These are phyloP conservation scores for Lepeophtheirus salmonis DNA, from an alignment of 1,140 invertebrate genomes.

Conservation along the genomic window DNA sequence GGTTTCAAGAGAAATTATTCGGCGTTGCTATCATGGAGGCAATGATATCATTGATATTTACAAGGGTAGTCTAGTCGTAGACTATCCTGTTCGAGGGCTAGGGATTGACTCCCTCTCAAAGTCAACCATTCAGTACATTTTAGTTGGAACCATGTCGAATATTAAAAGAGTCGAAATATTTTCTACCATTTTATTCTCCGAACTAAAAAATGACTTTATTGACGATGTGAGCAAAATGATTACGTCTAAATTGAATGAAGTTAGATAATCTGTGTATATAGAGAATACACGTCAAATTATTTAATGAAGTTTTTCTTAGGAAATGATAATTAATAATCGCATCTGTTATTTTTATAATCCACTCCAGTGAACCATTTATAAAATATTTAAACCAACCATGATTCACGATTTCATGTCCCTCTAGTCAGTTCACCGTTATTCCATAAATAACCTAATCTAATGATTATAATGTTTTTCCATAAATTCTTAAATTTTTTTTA, in stretches of 20 bases:
- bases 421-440: too few species aligned
- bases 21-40: neutral
- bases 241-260: neutral
- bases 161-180: neutral
- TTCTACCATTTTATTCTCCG: neutral
- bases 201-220: neutral
- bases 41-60: slow-evolving; percentile 11
- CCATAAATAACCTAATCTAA: too few species aligned
- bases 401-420: too few species aligned
- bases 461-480: too few species aligned
- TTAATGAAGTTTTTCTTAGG: too few species aligned
- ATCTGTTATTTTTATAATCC: too few species aligned
- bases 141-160: neutral
- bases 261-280: too few species aligned
- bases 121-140: neutral
- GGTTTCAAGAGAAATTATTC: slow-evolving; percentile 3
- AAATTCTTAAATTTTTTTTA: too few species aligned
- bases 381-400: too few species aligned
- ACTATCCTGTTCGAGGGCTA: slow-evolving; percentile 8
- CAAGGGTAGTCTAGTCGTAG: neutral
- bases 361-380: too few species aligned
- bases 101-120: slow-evolving; percentile 1
- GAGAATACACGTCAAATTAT: too few species aligned
- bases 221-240: slow-evolving; percentile 7
- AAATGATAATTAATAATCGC: too few species aligned